These are phyloP conservation scores for Muntiacus muntjak DNA, from an alignment of 2,113 vertebrate species.

Conservation along the genomic window DNA sequence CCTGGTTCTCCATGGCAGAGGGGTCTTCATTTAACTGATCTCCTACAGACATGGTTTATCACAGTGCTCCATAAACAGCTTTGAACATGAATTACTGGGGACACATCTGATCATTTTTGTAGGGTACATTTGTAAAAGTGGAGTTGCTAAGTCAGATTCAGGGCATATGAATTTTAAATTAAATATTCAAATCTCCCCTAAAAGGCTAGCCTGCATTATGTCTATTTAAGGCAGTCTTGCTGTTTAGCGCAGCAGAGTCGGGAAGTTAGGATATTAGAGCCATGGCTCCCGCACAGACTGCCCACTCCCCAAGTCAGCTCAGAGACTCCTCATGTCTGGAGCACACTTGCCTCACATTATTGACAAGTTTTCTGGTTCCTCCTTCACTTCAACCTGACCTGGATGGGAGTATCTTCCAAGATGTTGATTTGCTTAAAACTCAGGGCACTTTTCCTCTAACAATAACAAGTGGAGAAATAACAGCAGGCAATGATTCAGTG, in stretches of 20 bases:
- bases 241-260: rapidly evolving
- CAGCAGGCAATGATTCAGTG: neutral
- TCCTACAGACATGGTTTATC: neutral
- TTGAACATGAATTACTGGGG: neutral
- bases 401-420: neutral
- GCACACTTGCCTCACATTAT: neutral
- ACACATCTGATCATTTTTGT: neutral
- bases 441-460: neutral
- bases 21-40: neutral
- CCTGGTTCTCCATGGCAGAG: neutral
- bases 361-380: neutral
- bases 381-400: neutral
- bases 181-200: neutral
- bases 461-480: neutral
- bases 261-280: neutral
- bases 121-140: neutral
- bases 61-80: neutral
- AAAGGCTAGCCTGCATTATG: rapidly evolving
- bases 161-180: neutral
- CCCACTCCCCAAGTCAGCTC: neutral
- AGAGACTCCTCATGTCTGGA: neutral
- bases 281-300: neutral
- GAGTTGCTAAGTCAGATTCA: neutral
- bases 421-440: neutral
- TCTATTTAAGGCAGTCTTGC: neutral